Base-by-base conservation (phyloP, 2,888 invertebrate genomes). In the Calameuta idolon region DNA sequence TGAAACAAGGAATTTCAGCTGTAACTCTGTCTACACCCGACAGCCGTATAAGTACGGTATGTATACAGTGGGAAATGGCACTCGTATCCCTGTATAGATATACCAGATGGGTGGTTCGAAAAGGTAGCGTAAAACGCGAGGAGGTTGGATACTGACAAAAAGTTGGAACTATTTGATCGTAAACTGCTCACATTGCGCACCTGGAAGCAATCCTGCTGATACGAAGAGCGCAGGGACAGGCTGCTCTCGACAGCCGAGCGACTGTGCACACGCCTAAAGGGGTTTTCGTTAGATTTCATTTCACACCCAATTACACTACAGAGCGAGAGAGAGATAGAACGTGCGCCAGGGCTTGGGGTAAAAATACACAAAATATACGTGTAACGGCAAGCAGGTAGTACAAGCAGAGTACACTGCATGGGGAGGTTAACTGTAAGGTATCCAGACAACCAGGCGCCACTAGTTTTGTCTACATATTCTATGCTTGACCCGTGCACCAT, bases 271-370 rank as follows among this genome's bases (percentile, higher is more conserved):
- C 90, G 91, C 90, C 90, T 90, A 91, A 90, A 91, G 90, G 91
- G 89, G 87, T 91, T 91, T 91, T 91, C 90, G 90, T 91, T 91
- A 90, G 90, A 91, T 90, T 91, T 91, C 90, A 90, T 91, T 91
- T 91, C 89, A 90, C 90, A 90, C 89, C 90, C 90, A 91, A 91
- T 91, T 91, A 91, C 88, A 87, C 83, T 85, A 88, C 85, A 88
- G 87, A 87, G 84, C 84, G 80, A 83, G 74, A 87, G 84, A 87
- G 84, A 84, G 80, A 83, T 23, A 74, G 34, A 34, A 74, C 34
- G n/a, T 34, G 74, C 37, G 35, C 30, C 74, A 5, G 71, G 23
- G 55, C 23, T 55, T 23, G 37, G 77, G 69, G 77, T 71, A 40
- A 77, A 77, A 77, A 77, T 77, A 77, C 23, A 30, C 69, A 75